Conservation (phyloP, 2,888 invertebrate species). For the Aricia artaxerxes region DNA sequence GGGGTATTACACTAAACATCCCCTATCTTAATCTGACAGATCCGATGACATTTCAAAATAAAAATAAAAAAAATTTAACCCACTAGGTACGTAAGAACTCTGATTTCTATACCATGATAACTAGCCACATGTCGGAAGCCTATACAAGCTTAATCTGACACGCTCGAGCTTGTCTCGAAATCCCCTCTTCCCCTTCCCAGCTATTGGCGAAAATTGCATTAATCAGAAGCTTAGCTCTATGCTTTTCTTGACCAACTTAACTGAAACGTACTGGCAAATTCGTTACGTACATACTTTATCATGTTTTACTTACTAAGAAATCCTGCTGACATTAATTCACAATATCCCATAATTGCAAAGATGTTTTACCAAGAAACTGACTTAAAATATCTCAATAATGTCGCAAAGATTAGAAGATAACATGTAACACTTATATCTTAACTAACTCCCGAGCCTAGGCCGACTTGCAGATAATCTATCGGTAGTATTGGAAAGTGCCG, state of each 20-base stretch:
- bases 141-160: no score
- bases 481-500: constrained; percentile 4
- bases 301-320: background rate
- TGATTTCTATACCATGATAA: no score
- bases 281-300: background rate
- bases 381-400: background rate
- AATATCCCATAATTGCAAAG: background rate
- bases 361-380: background rate
- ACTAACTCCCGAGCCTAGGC: constrained; percentile 3
- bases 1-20: no score
- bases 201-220: background rate
- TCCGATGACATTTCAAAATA: no score
- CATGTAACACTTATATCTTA: background rate
- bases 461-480: background rate
- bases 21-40: no score
- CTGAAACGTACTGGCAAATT: background rate
- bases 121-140: no score
- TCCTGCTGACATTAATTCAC: background rate
- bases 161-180: no score
- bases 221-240: background rate
- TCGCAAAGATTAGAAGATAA: background rate
- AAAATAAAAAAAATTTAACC: no score
- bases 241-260: background rate
- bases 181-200: no score
- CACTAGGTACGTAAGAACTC: no score